Evolutionary conservation across 2,888 invertebrate genomes (phyloP).

Genomic region (Punctoribates punctum): DNA sequence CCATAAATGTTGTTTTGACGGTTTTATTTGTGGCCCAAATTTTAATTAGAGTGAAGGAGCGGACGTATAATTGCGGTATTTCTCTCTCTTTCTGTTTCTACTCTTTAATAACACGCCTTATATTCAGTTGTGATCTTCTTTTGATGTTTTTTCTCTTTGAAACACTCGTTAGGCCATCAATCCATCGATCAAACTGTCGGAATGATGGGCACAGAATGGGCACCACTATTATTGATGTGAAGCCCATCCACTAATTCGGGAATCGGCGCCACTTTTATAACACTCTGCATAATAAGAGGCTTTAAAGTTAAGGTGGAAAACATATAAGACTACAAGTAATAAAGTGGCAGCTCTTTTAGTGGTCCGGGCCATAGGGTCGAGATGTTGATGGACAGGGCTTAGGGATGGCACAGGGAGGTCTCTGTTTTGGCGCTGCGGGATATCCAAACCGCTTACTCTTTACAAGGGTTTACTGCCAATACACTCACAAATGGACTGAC

Average conservation of each 20-base stretch:
- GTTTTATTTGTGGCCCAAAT: constrained; percentile 30
- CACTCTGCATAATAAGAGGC: background rate
- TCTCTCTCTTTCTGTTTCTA: background rate
- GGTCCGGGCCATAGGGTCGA: constrained; percentile 27
- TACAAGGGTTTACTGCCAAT: background rate
- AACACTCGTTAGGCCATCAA: constrained; percentile 2
- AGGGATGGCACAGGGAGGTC: constrained; percentile 15
- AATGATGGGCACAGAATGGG: background rate
- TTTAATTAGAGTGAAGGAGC: constrained; percentile 23
- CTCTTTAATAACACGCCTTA: background rate
- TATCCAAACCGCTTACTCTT: background rate
- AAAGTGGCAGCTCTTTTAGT: constrained; percentile 28
- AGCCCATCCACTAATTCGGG: background rate
- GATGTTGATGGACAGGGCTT: constrained; percentile 25
- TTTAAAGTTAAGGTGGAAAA: constrained; percentile 24
- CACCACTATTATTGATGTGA: background rate
- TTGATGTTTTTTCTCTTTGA: background rate
- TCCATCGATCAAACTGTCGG: constrained; percentile 24
- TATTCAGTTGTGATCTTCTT: background rate
- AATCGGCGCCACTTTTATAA: constrained; percentile 33
- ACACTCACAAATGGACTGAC: constrained; percentile 10
- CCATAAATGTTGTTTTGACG: constrained; percentile 21
- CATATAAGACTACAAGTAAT: constrained; percentile 21
- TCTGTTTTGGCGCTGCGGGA: constrained; percentile 17
- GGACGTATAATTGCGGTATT: constrained; percentile 26